Evolutionary conservation across 2,113 vertebrate species (phyloP), one percentile per base, ranked within the genome.

Genomic region (Cisticola juncidis): DNA sequence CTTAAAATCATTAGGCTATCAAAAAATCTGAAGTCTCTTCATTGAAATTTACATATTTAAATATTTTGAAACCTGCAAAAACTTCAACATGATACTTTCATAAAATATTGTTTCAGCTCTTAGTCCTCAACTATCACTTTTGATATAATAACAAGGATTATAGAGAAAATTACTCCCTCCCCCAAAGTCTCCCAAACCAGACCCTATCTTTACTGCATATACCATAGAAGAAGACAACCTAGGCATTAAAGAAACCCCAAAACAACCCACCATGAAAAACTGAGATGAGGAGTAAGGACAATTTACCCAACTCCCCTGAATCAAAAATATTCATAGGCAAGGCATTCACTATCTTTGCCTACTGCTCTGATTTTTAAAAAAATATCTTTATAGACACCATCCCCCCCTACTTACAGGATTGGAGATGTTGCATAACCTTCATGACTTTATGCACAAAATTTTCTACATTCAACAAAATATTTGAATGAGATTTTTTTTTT

Each of bases 21-120:
- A 98, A 98, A 98, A 98, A 98, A 97, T 98, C 97, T 97, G 97
- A 98, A 98, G 98, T 98, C 97, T 98, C 98, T 98, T 97, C 97
- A 96, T 92, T 98, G 97, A 98, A 98, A 98, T 98, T 98, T 98
- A 98, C 98, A 98, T 98, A 98, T 98, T 98, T 98, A 98, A 98
- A 98, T 98, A 98, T 98, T 98, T 98, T 98, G 98, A 98, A 98
- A 98, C 97, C 98, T 98, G 98, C 98, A 98, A 96, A 98, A 98
- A 98, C 98, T 98, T 98, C 98, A 97, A 98, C 98, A 98, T 98
- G 98, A 98, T 98, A 98, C 98, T 98, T 98, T 97, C 96, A 97
- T 98, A 98, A 98, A 98, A 98, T 98, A 98, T 98, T 98, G 97
- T 98, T 98, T 98, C 98, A 98, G 97, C 95, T 98, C 91, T 95